Base-by-base conservation (phyloP, 2,113 vertebrate species). In the Rhinolophus sinicus region DNA sequence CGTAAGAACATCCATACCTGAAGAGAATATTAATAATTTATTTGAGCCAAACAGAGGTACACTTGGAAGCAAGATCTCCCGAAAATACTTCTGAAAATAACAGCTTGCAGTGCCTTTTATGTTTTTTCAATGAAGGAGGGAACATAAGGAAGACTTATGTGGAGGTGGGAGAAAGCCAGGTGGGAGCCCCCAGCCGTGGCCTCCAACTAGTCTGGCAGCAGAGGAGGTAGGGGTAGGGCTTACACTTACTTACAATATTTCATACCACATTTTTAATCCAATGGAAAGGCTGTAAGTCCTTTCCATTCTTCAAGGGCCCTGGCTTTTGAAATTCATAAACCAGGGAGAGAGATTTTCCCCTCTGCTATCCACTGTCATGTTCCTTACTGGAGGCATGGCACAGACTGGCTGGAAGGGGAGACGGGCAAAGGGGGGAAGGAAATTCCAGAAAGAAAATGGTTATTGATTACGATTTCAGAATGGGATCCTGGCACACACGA, bases 401-500 rank as follows among this genome's bases (percentile, higher is more conserved):
- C 10, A 58, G 38, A 9, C 14, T 22, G 47, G 24, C 60, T 62
- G 2, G 30, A 76, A 83, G 35, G 65, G 88, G 21, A 94, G 21
- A 58, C 54, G 67, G 58, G 35, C 52, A 54, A 62, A 44, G 54
- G 0, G 78, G 65, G 13, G 9, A 52, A 76, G 67, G 65, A 40
- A 18, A 38, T 78, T 76, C 38, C 18, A 30, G 67, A 47, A 60
- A 35, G 47, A 21, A 54, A 38, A 24, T 3, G 50, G 64, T 35
- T 56, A 9, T 10, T 30, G 60, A 16, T 19, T 5, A 28, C 26
- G 30, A 64, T 30, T 70, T 78, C 88, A 58, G 90, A 54, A 28
- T 0, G 2, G 13, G 24, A 44, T 56, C 60, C 54, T 2, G 38
- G 69, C 54, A 44, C 70, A 8, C 21, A 4, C 0, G 10, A 12